Conservation (phyloP, 2,888 invertebrate species). For the Sminthurides aquaticus region DNA sequence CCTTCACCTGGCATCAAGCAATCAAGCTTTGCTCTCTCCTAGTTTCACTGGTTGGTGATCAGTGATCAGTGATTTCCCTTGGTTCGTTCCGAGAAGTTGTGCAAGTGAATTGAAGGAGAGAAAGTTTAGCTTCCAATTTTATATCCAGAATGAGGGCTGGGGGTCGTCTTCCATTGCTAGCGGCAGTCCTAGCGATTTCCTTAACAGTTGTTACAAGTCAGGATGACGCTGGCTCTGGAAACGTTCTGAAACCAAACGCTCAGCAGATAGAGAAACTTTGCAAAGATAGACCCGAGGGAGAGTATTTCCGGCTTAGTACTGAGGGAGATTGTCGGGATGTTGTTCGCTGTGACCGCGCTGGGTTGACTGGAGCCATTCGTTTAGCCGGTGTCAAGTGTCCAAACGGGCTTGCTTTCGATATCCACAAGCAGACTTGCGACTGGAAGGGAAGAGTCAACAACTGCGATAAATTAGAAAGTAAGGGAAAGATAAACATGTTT, state of each 20-base stretch:
- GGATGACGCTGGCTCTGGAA: background rate
- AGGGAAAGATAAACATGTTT: slow-evolving; percentile 50
- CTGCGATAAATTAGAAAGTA: slow-evolving; percentile 89
- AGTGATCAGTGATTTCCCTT: no score
- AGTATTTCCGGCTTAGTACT: slow-evolving; percentile 77
- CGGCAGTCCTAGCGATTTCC: background rate
- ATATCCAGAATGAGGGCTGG: no score
- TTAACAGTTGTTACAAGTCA: background rate
- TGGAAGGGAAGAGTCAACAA: slow-evolving; percentile 95
- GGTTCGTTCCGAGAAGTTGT: no score
- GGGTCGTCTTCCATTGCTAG: no score
- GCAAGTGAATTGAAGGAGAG: no score
- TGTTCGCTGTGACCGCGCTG: slow-evolving; percentile 87
- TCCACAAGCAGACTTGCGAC: slow-evolving; percentile 89
- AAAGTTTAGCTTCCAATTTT: no score
- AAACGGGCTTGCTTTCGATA: slow-evolving; percentile 84
- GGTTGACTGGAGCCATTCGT: slow-evolving; percentile 75
- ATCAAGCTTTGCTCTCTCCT: no score
- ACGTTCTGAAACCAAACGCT: slow-evolving; percentile 19
- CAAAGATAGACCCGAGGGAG: slow-evolving; percentile 77
- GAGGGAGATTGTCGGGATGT: slow-evolving; percentile 88
- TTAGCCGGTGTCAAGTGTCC: slow-evolving; percentile 85
- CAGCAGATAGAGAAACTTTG: slow-evolving; percentile 68
- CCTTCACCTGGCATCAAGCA: no score
- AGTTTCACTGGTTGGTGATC: no score